A percentile compares a stretch with the other conserved stretches of the same genome.
Conservation (phyloP, 2,113 vertebrate species). For the Acanthochromis polyacanthus region DNA sequence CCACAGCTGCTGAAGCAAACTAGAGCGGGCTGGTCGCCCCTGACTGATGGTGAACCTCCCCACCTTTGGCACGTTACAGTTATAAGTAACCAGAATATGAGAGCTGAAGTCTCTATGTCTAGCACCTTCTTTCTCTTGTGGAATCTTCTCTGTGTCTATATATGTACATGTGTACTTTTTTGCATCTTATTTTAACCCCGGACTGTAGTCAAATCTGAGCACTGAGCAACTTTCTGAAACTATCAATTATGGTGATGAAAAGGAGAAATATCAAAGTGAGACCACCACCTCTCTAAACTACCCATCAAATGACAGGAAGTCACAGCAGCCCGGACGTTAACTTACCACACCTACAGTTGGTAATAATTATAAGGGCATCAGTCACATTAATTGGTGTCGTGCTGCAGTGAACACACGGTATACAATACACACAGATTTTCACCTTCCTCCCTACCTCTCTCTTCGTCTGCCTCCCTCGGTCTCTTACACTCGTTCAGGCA, state of each 20-base stretch:
- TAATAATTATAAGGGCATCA: conserved; percentile 65
- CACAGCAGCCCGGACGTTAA: conserved; percentile 18
- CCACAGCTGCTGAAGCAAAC: conserved; percentile 35
- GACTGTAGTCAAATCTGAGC: background rate
- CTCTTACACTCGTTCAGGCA: conserved; percentile 10
- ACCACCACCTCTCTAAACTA: conserved; percentile 24
- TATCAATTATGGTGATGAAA: conserved; percentile 55
- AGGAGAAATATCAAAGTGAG: conserved; percentile 49
- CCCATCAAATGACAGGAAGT: conserved; percentile 56
- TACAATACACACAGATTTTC: conserved; percentile 29
- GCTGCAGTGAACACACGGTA: conserved; percentile 37
- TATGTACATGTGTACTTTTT: background rate
- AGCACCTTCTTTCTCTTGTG: no score
- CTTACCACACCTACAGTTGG: conserved; percentile 65
- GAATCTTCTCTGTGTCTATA: background rate
- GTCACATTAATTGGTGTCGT: conserved; percentile 56
- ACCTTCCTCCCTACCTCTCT: background rate
- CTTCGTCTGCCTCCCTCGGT: conserved; percentile 4
- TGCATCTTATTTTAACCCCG: background rate
- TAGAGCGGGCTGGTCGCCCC: background rate
- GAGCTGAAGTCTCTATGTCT: background rate
- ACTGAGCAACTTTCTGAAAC: conserved; percentile 7
- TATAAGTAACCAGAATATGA: background rate
- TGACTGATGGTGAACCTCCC: background rate
- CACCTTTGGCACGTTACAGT: conserved; percentile 24